A percentile compares a stretch with the other conserved stretches of the same genome.
phyloP scores from a whole-genome alignment of 2,113 vertebrate genomes.

The Cryptotis parvus region DNA sequence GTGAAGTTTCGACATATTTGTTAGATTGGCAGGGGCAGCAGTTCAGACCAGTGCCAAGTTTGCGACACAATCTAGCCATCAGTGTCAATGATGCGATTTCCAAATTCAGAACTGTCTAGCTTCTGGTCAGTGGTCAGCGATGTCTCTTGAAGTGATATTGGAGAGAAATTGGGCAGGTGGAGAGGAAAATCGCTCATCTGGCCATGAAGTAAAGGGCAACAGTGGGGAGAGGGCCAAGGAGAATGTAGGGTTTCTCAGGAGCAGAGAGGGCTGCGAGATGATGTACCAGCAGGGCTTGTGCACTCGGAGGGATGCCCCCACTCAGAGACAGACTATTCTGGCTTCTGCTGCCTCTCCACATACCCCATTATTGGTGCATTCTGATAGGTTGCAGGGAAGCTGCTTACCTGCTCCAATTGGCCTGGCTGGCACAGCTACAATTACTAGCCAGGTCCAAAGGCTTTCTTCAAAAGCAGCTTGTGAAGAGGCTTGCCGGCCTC shows the following conservation, averaged over 20 bases:
- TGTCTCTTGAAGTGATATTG: slow-evolving; percentile 49
- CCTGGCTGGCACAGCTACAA: neutral
- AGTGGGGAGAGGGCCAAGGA: neutral
- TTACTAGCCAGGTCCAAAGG: neutral
- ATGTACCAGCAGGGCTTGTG: accelerated
- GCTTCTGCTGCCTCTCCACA: neutral
- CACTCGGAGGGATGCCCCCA: accelerated
- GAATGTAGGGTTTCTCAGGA: neutral
- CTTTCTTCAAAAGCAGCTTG: neutral
- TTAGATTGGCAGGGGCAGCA: slow-evolving; percentile 53
- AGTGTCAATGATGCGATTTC: slow-evolving; percentile 60
- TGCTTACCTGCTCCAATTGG: neutral
- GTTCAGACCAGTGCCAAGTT: slow-evolving; percentile 66
- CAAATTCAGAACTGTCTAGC: slow-evolving; percentile 64
- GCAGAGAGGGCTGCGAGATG: too few species aligned
- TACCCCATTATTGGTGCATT: neutral
- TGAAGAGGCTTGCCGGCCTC: neutral
- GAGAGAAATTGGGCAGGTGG: slow-evolving; percentile 14
- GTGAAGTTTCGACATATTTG: slow-evolving; percentile 67
- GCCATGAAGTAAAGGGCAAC: neutral
- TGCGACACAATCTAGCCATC: slow-evolving; percentile 58
- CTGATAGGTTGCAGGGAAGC: neutral
- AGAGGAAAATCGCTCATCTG: neutral
- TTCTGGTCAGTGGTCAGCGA: slow-evolving; percentile 41
- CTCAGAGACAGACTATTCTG: neutral